Evolutionary conservation across 2,888 invertebrate genomes (phyloP), one percentile per base, ranked within the genome.

Genomic region (Eupithecia dodoneata): DNA sequence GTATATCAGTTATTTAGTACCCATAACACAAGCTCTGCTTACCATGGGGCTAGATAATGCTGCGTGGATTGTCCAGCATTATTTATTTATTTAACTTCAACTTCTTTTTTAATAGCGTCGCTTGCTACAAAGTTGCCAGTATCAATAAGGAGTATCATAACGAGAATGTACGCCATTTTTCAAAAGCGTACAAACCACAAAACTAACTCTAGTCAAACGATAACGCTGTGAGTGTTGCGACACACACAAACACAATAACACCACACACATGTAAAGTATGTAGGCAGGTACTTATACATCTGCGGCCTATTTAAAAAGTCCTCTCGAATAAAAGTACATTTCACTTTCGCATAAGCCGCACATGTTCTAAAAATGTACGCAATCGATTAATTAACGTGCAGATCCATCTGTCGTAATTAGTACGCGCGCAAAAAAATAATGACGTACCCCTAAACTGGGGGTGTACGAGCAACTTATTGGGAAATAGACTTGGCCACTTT

Each of bases 321-420:
- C 18, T 47, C 44, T 13, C 45, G 47, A 70, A 70, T n/a, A 47
- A 45, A 69, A n/a, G 67, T 69, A 66, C 69, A 69, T 69, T 69
- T 70, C 70, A 70, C 70, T 70, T 70, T 70, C 49, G 70, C 47
- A 70, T 52, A 71, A 75, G 69, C 49, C 69, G 45, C 70, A 66
- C 70, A 70, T 70, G 70, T 70, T 70, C 70, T 70, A 70, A 70
- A 70, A 70, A 70, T 70, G 55, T 71, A 71, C 82, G 81, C 92
- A 89, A 94, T 95, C 94, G 93, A 94, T 94, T 94, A 94, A 94
- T 94, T 94, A 94, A 90, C 89, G 93, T 89, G 87, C 85, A 92
- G 92, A 94, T 94, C 94, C 94, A 94, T 94, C 94, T 94, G 93
- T 90, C 91, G 94, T 95, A 94, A 94, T 95, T 94, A 95, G 94